Evolutionary conservation across 2,797 vertebrate genomes (phyloP).

Genomic region (Phrynocephalus guinanensis): DNA sequence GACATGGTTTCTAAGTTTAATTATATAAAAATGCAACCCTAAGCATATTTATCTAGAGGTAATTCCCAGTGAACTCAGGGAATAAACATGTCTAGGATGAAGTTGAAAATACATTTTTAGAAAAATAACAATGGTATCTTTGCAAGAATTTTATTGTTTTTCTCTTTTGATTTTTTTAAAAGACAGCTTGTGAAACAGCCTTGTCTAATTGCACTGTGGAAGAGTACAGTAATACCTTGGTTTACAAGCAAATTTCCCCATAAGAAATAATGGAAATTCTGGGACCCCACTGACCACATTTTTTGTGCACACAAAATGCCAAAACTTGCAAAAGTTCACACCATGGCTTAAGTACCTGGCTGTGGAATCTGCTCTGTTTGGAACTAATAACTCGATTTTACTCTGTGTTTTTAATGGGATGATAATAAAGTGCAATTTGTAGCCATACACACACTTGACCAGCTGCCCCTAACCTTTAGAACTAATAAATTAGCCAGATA

Average conservation of each 20-base stretch:
- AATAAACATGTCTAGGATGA: constrained; percentile 34
- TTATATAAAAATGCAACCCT: neutral
- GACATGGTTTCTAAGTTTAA: constrained; percentile 22
- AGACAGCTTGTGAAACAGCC: neutral
- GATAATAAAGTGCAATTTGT: too few relatives aligned
- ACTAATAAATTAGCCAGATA: too few relatives aligned
- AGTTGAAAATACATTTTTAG: constrained; percentile 55
- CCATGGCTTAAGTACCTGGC: too few relatives aligned
- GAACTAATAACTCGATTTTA: too few relatives aligned
- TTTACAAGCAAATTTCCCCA: too few relatives aligned
- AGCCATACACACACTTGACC: too few relatives aligned
- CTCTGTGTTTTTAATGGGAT: neutral
- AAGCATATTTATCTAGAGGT: constrained; percentile 4
- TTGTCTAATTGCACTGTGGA: neutral
- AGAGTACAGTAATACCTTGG: constrained; percentile 1
- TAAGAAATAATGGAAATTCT: too few relatives aligned
- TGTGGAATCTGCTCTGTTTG: too few relatives aligned
- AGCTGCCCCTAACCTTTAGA: too few relatives aligned
- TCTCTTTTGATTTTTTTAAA: neutral
- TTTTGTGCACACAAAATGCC: too few relatives aligned
- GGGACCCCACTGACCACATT: too few relatives aligned
- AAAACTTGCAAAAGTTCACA: too few relatives aligned
- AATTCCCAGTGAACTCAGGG: constrained; percentile 34
- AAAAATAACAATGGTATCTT: neutral
- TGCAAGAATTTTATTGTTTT: neutral